Evolutionary conservation across 2,113 vertebrate species (phyloP).

Genomic region (Scopus umbretta): DNA sequence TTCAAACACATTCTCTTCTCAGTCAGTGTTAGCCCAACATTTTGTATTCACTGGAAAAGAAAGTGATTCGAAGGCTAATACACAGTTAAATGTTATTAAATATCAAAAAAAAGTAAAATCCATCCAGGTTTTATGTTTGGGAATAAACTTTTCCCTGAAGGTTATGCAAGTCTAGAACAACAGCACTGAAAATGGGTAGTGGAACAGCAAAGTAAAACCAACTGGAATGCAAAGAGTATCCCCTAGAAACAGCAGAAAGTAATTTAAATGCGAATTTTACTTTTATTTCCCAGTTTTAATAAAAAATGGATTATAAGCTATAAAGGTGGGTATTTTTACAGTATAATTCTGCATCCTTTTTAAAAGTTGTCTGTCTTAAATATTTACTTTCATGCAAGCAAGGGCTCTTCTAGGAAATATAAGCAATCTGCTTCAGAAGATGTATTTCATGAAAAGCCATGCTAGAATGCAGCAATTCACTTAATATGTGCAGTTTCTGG

Average conservation of each 20-base stretch:
- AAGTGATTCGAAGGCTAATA: not conserved
- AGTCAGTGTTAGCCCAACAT: not conserved
- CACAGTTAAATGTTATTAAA: conserved; percentile 10
- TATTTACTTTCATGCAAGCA: conserved; percentile 1
- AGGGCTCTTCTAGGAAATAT: not conserved
- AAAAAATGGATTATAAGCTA: conserved; percentile 53
- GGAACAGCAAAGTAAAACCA: not conserved
- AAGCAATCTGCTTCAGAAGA: not conserved
- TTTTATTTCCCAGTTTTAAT: conserved; percentile 37
- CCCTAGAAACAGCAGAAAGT: conserved; percentile 35
- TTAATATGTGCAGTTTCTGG: not conserved
- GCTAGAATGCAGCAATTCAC: not conserved
- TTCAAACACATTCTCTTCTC: not conserved
- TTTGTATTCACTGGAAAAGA: not conserved
- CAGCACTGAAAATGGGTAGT: not conserved
- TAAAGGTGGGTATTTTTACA: conserved; percentile 27
- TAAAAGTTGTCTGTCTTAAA: conserved; percentile 24
- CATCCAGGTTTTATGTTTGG: not conserved
- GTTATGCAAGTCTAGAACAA: not conserved
- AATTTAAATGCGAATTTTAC: conserved; percentile 23
- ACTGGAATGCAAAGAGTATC: not conserved
- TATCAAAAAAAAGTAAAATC: not conserved
- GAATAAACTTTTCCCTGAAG: not conserved
- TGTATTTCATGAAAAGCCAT: not conserved
- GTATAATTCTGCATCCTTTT: conserved; percentile 22